phyloP scores from a whole-genome alignment of 2,113 vertebrate genomes.

The Riparia riparia region DNA sequence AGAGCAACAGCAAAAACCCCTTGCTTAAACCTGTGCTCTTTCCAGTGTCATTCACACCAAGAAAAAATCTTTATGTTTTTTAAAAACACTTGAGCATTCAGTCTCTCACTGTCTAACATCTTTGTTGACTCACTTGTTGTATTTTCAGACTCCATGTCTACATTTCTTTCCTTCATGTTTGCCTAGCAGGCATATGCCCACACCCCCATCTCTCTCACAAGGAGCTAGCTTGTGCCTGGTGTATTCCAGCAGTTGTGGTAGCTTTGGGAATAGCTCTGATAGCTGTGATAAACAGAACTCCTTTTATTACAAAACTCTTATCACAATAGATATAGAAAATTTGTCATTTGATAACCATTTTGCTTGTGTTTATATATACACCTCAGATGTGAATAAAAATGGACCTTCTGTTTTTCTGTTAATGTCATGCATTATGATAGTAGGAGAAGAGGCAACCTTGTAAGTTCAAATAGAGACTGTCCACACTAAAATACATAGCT shows the following conservation, averaged over 20 bases:
- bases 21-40: neutral
- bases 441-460: neutral
- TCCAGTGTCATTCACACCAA: neutral
- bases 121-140: neutral
- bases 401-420: neutral
- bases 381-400: neutral
- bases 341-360: neutral
- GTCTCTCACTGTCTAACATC: neutral
- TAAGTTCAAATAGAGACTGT: neutral
- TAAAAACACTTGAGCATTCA: neutral
- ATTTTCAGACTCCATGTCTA: slow-evolving; percentile 7
- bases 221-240: neutral
- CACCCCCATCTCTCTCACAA: neutral
- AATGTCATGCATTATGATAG: neutral
- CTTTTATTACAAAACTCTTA: neutral
- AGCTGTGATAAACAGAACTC: neutral
- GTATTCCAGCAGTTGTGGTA: neutral
- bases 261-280: neutral
- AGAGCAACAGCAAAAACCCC: neutral
- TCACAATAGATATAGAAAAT: neutral
- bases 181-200: neutral
- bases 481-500: neutral
- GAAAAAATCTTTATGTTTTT: neutral
- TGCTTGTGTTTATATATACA: neutral
- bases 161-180: neutral